Percentiles rank a stretch among this genome's conserved stretches.
Conservation (phyloP, 2,888 invertebrate genomes). For the Epirrhoe tristata region DNA sequence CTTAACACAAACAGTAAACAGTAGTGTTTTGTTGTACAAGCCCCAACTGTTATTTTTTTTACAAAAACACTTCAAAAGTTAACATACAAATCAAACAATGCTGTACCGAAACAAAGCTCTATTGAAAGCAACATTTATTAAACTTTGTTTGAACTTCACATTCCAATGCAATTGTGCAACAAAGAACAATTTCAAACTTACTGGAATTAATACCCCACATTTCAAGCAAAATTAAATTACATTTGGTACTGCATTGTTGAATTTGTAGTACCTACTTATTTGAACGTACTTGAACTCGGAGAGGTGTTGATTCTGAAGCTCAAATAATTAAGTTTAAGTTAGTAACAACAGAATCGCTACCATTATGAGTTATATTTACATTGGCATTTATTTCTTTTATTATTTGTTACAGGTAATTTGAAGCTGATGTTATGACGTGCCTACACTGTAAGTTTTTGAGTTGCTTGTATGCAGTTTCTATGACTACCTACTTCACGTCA, state of each 20-base stretch:
- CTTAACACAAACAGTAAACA: too few species aligned
- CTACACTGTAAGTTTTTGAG: not conserved
- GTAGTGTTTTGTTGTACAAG: not conserved
- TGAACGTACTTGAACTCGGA: constrained; percentile 52
- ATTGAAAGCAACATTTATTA: constrained; percentile 47
- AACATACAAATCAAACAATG: constrained; percentile 49
- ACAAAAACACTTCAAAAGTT: constrained; percentile 42
- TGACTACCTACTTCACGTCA: too few species aligned
- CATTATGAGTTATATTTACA: constrained; percentile 45
- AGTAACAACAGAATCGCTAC: too few species aligned
- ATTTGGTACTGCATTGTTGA: constrained; percentile 11
- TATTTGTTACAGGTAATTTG: constrained; percentile 63
- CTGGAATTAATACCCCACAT: constrained; percentile 60
- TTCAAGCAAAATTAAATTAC: constrained; percentile 34
- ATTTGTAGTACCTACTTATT: constrained; percentile 21
- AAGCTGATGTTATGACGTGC: constrained; percentile 13
- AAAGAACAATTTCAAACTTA: constrained; percentile 52
- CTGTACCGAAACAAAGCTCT: constrained; percentile 45
- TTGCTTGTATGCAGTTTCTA: not conserved
- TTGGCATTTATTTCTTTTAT: constrained; percentile 48
- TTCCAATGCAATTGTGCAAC: constrained; percentile 61
- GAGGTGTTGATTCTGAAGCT: not conserved
- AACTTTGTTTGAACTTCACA: constrained; percentile 68
- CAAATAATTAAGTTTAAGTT: too few species aligned
- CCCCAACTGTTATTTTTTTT: not conserved